Conservation (phyloP, 35 echinoderm and acorn worm species). For the Apostichopus parvimensis region DNA sequence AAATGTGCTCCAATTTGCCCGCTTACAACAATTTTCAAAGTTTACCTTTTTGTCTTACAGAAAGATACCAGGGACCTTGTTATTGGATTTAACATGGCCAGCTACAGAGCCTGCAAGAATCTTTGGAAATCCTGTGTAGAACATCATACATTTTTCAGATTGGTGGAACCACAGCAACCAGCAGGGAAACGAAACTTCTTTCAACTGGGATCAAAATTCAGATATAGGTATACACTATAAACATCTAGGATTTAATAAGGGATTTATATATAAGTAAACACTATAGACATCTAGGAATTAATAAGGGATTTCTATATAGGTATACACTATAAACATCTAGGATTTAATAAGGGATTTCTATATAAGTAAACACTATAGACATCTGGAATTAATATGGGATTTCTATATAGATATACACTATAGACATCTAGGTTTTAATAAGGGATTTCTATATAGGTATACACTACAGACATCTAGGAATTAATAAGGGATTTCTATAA, state of each 20-base stretch:
- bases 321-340: no score
- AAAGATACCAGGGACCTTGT: slow-evolving; percentile 88
- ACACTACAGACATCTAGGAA: no score
- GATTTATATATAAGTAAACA: not conserved
- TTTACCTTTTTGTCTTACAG: slow-evolving; percentile 55
- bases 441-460: no score
- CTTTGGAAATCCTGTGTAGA: slow-evolving; percentile 98
- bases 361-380: no score
- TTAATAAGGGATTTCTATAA: no score
- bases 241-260: not conserved
- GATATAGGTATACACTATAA: slow-evolving; percentile 75
- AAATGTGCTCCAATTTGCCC: no score
- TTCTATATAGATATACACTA: no score
- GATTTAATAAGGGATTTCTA: no score
- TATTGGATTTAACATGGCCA: slow-evolving; percentile 96
- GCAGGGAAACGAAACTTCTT: slow-evolving; percentile 85
- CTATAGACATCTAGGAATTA: not conserved
- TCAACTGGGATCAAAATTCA: slow-evolving; percentile 95
- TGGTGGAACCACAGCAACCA: slow-evolving; percentile 87
- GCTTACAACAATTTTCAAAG: no score
- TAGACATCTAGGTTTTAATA: no score
- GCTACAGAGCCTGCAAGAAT: slow-evolving; percentile 92
- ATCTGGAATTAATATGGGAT: no score
- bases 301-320: not conserved
- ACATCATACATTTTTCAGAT: slow-evolving; percentile 88